phyloP scores from a whole-genome alignment of 2,113 vertebrate species.

The Ibidorhyncha struthersii region DNA sequence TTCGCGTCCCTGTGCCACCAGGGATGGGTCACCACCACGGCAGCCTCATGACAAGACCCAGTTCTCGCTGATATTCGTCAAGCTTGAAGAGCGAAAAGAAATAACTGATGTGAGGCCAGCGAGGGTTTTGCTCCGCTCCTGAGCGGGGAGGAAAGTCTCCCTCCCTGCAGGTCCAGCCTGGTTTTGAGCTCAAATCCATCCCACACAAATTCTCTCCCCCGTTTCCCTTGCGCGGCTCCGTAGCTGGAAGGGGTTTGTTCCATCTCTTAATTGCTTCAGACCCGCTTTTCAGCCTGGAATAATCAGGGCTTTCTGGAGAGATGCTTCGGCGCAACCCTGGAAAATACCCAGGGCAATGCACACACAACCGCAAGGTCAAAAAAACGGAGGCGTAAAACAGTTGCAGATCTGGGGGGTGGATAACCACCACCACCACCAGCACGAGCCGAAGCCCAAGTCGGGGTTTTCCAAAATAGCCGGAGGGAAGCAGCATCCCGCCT shows the following conservation, averaged over 20 bases:
- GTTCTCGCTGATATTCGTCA: background rate
- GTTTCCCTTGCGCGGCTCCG: background rate
- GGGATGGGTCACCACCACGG: background rate
- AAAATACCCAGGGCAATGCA: background rate
- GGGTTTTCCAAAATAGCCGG: background rate
- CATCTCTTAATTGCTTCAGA: background rate
- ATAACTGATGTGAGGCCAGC: background rate
- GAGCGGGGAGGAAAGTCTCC: background rate
- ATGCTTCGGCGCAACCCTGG: background rate
- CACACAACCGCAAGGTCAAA: background rate
- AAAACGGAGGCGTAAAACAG: background rate
- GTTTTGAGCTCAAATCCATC: background rate
- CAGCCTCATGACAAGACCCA: background rate
- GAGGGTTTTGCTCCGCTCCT: background rate
- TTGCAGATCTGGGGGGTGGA: background rate
- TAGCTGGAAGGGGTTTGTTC: background rate
- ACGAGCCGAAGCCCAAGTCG: rapidly evolving
- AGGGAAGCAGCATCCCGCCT: background rate
- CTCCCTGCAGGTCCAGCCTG: background rate
- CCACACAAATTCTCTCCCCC: background rate
- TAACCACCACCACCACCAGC: background rate
- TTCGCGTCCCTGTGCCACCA: background rate
- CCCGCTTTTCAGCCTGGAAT: background rate
- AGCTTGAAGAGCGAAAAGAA: background rate
- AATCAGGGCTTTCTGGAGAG: background rate